Base-by-base conservation (phyloP, 2,888 invertebrate species). In the Nemotelus pantherinus region DNA sequence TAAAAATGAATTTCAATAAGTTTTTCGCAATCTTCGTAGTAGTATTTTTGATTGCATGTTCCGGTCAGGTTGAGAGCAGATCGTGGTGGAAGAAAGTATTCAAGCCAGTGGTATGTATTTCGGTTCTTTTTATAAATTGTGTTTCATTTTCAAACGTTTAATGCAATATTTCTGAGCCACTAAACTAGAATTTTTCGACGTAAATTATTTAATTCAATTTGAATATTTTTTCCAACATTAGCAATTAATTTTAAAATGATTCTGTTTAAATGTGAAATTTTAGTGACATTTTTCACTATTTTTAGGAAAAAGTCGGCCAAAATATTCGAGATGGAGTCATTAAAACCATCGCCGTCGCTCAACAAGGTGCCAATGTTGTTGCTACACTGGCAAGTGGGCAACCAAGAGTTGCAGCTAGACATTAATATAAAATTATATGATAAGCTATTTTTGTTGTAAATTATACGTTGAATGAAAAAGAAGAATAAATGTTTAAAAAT, bases 281-380 rank as follows among this genome's bases (percentile, higher is more conserved):
- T 25, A 25, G 25, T 25, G 25, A 25, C 25, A 25, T 25, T 25
- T 25, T 25, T 25, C 25, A 25, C 25, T 25, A 50, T 25, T 53
- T 43, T 39, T 45, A 75, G 75, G 75, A 75, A 64, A 60, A 64
- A 64, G 64, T 41, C 41, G 64, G 41, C 25, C 75, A 64, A 63
- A 45, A 41, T 2, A 50, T 75, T 63, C 60, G 75, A 9, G 75
- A 75, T 50, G 53, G 63, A 3, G 50, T 64, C 2, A 3, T 64
- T 25, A 25, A 63, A 64, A 53, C 64, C 2, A n/a, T 75, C n/a
- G 45, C 41, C 3, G 75, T 75, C 3, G 60, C 64, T 10, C 75
- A 75, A 63, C 60, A 63, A 50, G 64, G 48, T n/a, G 75, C 75
- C 39, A 63, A 64, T 45, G 64, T 75, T 45, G 50, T 41, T 7